Evolutionary conservation across 2,888 invertebrate species (phyloP).

Genomic region (Alcis repandata): DNA sequence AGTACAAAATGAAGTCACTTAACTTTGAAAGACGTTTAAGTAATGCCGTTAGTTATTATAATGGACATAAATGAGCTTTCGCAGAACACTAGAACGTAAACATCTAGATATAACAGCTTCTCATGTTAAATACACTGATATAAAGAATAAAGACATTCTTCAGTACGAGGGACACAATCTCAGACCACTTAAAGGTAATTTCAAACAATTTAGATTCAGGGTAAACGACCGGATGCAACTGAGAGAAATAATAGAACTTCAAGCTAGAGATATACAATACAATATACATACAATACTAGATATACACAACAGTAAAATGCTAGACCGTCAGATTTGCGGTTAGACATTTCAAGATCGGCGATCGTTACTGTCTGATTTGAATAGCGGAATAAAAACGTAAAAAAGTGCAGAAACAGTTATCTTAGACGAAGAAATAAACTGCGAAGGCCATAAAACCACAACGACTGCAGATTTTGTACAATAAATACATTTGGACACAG

Average conservation of each 20-base stretch:
- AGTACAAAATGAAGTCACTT: no score
- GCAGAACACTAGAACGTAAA: background rate
- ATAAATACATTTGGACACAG: slow-evolving; percentile 13
- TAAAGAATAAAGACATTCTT: background rate
- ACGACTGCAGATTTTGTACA: slow-evolving; percentile 11
- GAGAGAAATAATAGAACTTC: slow-evolving; percentile 41
- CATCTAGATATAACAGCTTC: background rate
- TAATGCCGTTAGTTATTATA: no score
- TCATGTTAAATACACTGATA: background rate
- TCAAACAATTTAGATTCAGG: slow-evolving; percentile 57
- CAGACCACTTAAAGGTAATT: slow-evolving; percentile 62
- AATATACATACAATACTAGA: background rate
- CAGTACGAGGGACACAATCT: slow-evolving; percentile 34
- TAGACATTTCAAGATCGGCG: slow-evolving; percentile 17
- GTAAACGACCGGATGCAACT: slow-evolving; percentile 58
- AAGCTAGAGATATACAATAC: slow-evolving; percentile 25
- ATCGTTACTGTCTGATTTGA: slow-evolving; percentile 28
- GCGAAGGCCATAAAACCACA: slow-evolving; percentile 18
- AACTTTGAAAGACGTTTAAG: no score
- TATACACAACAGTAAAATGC: slow-evolving; percentile 5
- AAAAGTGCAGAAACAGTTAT: slow-evolving; percentile 25
- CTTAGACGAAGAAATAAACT: slow-evolving; percentile 16
- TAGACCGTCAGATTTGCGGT: slow-evolving; percentile 15
- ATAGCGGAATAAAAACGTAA: slow-evolving; percentile 21
- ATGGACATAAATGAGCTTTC: background rate